A percentile compares a stretch with the other conserved stretches of the same genome.
These are phyloP conservation scores for Neomorphus geoffroyi DNA, from an alignment of 2,797 vertebrate genomes.

Conservation along the genomic window DNA sequence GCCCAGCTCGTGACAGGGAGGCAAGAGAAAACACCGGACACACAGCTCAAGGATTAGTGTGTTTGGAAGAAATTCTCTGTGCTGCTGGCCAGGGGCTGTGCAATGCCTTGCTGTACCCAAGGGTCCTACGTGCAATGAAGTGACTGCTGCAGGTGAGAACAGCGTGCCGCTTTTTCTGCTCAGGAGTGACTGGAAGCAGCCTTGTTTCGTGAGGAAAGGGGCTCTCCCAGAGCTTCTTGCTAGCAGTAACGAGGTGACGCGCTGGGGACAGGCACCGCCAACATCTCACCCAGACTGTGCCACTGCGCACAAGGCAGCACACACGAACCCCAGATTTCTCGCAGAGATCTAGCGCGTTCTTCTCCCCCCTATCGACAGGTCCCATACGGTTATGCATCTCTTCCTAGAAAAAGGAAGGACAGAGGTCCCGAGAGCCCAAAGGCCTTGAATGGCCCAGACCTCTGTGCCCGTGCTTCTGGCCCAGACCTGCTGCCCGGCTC, in stretches of 20 bases:
- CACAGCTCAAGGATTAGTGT: background rate
- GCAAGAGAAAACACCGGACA: background rate
- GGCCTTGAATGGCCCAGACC: background rate
- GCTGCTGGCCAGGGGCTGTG: background rate
- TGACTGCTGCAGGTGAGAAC: background rate
- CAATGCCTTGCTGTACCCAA: background rate
- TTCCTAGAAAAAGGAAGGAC: background rate
- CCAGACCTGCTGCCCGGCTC: background rate
- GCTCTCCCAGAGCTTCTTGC: background rate
- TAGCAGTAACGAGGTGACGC: fast-evolving
- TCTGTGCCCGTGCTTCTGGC: fast-evolving
- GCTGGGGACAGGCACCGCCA: background rate
- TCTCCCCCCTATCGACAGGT: background rate
- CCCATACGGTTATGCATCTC: background rate
- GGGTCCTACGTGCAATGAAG: background rate
- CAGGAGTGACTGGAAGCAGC: background rate
- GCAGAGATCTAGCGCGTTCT: background rate
- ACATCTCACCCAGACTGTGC: background rate
- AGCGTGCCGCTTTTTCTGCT: background rate
- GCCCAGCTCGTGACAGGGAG: background rate
- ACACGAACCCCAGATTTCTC: background rate
- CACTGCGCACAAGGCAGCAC: fast-evolving
- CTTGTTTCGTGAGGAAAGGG: background rate
- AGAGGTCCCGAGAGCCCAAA: background rate
- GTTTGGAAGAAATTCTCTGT: background rate